Conservation (phyloP, 2,797 vertebrate species). For the Esox masquinongy region DNA sequence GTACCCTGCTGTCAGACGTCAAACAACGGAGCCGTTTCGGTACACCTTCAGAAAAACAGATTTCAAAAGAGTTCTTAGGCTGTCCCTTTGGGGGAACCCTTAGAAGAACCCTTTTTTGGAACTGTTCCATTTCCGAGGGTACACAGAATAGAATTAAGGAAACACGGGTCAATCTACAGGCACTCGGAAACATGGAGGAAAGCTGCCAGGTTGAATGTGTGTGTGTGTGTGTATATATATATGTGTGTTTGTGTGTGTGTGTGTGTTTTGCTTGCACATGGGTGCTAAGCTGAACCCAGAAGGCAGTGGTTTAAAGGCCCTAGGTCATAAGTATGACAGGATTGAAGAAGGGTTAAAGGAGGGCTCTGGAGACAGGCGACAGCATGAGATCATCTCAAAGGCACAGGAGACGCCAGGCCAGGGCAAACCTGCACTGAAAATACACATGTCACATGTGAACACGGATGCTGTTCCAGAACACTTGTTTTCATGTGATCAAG, state of each 20-base stretch:
- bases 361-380: constrained; percentile 46
- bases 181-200: constrained; percentile 54
- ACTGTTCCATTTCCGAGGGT: background rate
- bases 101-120: background rate
- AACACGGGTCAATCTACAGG: constrained; percentile 39
- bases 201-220: constrained; percentile 49
- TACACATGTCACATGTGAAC: too few species aligned
- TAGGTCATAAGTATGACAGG: background rate
- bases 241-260: constrained; percentile 23
- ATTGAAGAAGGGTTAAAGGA: background rate
- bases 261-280: constrained; percentile 41
- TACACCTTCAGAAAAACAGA: too few species aligned
- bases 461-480: too few species aligned
- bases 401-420: constrained; percentile 70
- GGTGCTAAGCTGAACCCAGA: constrained; percentile 45
- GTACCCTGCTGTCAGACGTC: background rate
- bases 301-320: constrained; percentile 51
- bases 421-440: too few species aligned
- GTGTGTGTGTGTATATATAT: constrained; percentile 10
- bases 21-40: background rate
- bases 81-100: too few species aligned
- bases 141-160: constrained; percentile 14
- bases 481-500: too few species aligned
- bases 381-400: constrained; percentile 68
- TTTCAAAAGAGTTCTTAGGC: too few species aligned